A percentile compares a stretch with the other conserved stretches of the same genome.
Evolutionary conservation across 2,797 vertebrate species (phyloP).

Genomic region (Carduelis carduelis): DNA sequence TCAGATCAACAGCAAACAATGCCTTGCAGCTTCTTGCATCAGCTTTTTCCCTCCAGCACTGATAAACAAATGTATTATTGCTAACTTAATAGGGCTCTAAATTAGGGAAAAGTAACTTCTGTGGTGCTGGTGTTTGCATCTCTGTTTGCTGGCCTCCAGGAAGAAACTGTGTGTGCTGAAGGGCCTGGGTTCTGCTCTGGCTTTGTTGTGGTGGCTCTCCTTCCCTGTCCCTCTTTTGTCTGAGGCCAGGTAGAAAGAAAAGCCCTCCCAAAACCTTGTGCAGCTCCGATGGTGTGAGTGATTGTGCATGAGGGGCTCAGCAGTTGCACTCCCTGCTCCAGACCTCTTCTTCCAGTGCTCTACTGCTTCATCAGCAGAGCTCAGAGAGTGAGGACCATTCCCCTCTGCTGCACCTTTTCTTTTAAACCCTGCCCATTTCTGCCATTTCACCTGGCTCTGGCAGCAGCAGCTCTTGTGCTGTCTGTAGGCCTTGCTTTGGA

Average conservation of each 20-base stretch:
- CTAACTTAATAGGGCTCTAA: background rate
- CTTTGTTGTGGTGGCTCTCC: background rate
- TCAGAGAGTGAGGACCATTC: too few relatives aligned
- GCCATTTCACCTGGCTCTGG: rapidly evolving
- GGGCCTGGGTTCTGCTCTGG: background rate
- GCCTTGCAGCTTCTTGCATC: constrained; percentile 68
- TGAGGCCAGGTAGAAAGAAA: background rate
- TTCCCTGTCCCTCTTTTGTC: background rate
- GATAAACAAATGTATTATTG: constrained; percentile 61
- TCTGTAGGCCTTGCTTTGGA: background rate
- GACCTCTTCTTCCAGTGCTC: background rate
- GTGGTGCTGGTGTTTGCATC: background rate
- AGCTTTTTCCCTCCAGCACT: constrained; percentile 21
- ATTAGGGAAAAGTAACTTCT: background rate
- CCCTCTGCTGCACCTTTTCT: rapidly evolving
- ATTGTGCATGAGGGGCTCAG: background rate
- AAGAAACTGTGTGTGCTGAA: rapidly evolving
- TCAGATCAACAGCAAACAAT: constrained; percentile 19
- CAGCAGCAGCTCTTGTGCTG: background rate
- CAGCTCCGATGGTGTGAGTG: background rate
- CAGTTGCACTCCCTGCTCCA: background rate
- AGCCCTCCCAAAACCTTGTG: rapidly evolving
- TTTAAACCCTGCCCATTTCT: too few relatives aligned
- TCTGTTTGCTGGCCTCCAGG: background rate
- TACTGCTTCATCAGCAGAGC: rapidly evolving